Conservation (phyloP, 2,797 vertebrate genomes). For the Cyclopterus lumpus region DNA sequence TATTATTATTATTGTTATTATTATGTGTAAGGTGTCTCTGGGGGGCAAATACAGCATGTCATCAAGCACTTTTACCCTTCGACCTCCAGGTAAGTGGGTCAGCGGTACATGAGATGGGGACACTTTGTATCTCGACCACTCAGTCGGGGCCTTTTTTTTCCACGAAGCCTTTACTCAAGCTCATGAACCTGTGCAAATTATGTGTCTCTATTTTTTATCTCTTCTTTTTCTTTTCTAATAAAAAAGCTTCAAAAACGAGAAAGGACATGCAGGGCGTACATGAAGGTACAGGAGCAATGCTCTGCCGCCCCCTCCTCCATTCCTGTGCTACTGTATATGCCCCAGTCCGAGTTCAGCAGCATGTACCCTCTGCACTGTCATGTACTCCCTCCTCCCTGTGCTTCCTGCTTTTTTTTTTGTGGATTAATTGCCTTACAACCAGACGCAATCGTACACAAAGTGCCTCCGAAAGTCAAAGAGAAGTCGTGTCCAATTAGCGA, state of each 20-base stretch:
- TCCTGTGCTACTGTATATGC: constrained; percentile 78
- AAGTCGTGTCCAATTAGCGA: constrained; percentile 66
- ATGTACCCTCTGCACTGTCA: constrained; percentile 77
- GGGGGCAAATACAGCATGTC: constrained; percentile 35
- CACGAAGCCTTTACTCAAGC: constrained; percentile 49
- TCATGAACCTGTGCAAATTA: constrained; percentile 77
- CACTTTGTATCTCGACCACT: constrained; percentile 19
- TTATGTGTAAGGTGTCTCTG: constrained; percentile 1
- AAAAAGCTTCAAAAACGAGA: constrained; percentile 99
- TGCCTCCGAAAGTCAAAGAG: constrained; percentile 64
- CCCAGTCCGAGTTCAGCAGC: constrained; percentile 86
- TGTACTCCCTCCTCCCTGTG: constrained; percentile 66
- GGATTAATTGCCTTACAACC: constrained; percentile 81
- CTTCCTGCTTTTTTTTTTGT: constrained; percentile 88
- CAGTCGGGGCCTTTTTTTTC: constrained; percentile 42
- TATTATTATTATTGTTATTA: neutral
- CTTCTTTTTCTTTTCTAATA: constrained; percentile 82
- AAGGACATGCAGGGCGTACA: constrained; percentile 99
- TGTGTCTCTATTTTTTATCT: constrained; percentile 81
- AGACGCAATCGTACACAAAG: constrained; percentile 62
- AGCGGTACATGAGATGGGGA: constrained; percentile 12
- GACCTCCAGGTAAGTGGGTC: constrained; percentile 31
- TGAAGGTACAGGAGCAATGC: constrained; percentile 97
- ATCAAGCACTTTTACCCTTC: constrained; percentile 29
- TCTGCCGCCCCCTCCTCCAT: constrained; percentile 83